Conservation (phyloP, 2,113 vertebrate species). For the Carassius gibelio region DNA sequence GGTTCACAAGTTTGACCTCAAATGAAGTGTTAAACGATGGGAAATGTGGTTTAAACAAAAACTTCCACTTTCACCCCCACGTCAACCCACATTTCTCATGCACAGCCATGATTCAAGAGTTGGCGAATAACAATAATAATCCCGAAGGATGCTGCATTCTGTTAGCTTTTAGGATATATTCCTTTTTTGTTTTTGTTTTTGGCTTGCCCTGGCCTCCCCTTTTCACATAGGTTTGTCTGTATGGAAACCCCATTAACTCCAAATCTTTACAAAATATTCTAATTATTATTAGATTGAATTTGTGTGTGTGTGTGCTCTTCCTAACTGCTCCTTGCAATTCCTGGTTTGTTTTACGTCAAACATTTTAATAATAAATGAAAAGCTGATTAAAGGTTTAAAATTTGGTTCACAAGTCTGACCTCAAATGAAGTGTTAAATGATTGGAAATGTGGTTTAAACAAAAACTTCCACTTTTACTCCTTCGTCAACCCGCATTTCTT, state of each 20-base stretch:
- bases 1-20: not conserved
- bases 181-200: no score
- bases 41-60: constrained; percentile 41
- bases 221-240: no score
- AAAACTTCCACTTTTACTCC: constrained; percentile 38
- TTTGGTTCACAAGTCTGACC: not conserved
- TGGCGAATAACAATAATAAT: not conserved
- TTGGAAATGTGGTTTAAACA: constrained; percentile 41
- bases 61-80: constrained; percentile 34
- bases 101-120: not conserved
- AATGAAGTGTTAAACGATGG: constrained; percentile 4
- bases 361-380: not conserved
- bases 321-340: no score
- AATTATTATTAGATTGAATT: no score
- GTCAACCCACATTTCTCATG: constrained; percentile 15
- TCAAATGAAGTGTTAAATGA: not conserved
- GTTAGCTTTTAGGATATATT: not conserved
- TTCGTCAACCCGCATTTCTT: constrained; percentile 20
- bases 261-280: no score
- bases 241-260: no score
- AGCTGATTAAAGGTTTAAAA: not conserved
- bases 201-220: no score
- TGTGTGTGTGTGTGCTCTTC: no score
- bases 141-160: not conserved
- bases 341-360: not conserved